Base-by-base conservation (phyloP, 2,888 invertebrate genomes). In the Hesperia comma region DNA sequence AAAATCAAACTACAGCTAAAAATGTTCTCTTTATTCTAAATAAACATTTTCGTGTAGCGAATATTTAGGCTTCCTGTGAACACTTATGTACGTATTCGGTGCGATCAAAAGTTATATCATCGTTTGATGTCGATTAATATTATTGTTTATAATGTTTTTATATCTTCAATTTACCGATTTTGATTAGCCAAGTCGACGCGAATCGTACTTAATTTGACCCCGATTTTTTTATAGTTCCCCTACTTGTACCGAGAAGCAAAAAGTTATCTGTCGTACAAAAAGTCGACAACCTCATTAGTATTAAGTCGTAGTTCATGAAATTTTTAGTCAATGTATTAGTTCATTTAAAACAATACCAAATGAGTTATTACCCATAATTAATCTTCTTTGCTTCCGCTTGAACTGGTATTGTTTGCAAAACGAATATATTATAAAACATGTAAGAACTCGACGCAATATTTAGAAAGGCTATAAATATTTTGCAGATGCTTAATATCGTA, bases 401-500 rank as follows among this genome's bases (percentile, higher is more conserved):
- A 41, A 19, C 14, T 14, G 46, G 37, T 56, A 63, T 33, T 60
- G 21, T 51, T 61, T 56, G 49, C 26, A 40, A 61, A 68, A 68
- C 57, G 17, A 58, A 58, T 58, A 58, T 33, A 14, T 41, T 40
- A 10, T 60, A 55, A 69, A 69, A 56, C 63, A 17, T 56, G 46
- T 55, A 58, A 63, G 57, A 64, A 61, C 61, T 63, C 67, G 51
- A 60, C 55, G 33, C 60, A 61, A 19, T 40, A 55, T 68, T 63
- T 55, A 51, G 51, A 55, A 63, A 69, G 40, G 40, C 62, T 68
- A 68, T 64, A 68, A 66, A 68, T 70, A 68, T 68, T 40, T 61
- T 66, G 53, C 68, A 70, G 55, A 68, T 68, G 68, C 61, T 67
- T 68, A 60, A 63, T 68, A 63, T 66, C 61, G 66, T 67, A 66